A percentile compares a stretch with the other conserved stretches of the same genome.
Evolutionary conservation across 2,888 invertebrate genomes (phyloP).

Genomic region (Chrysolina haemoptera): DNA sequence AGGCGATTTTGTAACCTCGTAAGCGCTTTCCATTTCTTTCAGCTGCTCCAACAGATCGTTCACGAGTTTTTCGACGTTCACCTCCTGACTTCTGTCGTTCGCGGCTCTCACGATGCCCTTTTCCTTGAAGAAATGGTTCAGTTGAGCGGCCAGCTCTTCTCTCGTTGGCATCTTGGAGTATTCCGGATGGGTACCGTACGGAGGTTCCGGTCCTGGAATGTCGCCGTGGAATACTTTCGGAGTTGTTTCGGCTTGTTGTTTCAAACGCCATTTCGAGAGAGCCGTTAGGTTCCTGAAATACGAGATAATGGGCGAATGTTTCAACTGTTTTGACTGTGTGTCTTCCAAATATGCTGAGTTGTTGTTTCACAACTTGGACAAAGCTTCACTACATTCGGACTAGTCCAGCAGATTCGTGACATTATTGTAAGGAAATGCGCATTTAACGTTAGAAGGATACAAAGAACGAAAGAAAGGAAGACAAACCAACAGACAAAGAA

Average conservation of each 20-base stretch:
- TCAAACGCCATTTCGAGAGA: slow-evolving; percentile 73
- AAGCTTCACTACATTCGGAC: no score
- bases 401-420: no score
- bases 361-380: no score
- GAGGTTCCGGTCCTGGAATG: slow-evolving; percentile 55
- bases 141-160: slow-evolving; percentile 59
- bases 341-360: no score
- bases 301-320: not conserved
- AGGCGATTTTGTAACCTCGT: slow-evolving; percentile 65
- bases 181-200: slow-evolving; percentile 75
- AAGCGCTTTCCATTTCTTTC: slow-evolving; percentile 60
- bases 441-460: no score
- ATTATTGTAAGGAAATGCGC: no score
- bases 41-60: slow-evolving; percentile 67
- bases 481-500: no score
- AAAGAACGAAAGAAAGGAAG: no score
- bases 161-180: slow-evolving; percentile 72
- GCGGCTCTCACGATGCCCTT: slow-evolving; percentile 36
- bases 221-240: slow-evolving; percentile 49
- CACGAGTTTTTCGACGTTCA: slow-evolving; percentile 65
- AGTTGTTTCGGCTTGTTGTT: slow-evolving; percentile 52
- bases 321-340: no score
- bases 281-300: slow-evolving; percentile 69
- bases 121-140: slow-evolving; percentile 56
- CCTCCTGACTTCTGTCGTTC: slow-evolving; percentile 10